phyloP scores from a whole-genome alignment of 2,888 invertebrate species.

The Eumacrocentrus americanus region DNA sequence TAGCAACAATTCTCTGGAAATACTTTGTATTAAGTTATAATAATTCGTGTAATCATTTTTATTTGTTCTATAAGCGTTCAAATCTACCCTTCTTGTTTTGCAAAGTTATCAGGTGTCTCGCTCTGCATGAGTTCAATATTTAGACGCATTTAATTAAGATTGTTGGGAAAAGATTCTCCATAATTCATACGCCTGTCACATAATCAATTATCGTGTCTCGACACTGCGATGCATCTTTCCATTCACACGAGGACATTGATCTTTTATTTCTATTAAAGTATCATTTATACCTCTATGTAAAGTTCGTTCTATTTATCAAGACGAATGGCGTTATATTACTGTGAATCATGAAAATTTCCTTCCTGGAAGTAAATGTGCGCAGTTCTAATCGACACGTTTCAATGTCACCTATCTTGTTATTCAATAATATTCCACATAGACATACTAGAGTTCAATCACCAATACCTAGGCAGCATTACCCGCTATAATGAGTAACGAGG shows the following conservation, averaged over 20 bases:
- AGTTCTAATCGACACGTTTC: background rate
- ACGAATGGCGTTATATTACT: no score
- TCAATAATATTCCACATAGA: background rate
- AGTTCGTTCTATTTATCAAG: background rate
- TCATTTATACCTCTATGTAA: background rate
- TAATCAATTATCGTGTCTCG: background rate
- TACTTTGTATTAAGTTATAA: no score
- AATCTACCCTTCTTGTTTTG: constrained; percentile 9
- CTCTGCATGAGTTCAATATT: background rate
- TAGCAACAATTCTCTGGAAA: background rate
- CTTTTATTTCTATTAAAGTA: background rate
- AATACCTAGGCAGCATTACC: background rate
- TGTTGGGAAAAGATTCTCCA: background rate
- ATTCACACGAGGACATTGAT: background rate
- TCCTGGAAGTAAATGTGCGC: background rate
- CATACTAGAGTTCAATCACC: background rate
- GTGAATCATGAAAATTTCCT: background rate
- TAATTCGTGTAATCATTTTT: background rate
- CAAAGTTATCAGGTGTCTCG: constrained; percentile 10
- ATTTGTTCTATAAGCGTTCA: no score
- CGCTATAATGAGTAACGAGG: background rate
- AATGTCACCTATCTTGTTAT: background rate
- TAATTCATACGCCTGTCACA: background rate
- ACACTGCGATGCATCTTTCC: no score
- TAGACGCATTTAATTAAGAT: background rate